Base-by-base conservation (phyloP, 92 coral and sea anemone genomes). In the Palythoa grandiflora region DNA sequence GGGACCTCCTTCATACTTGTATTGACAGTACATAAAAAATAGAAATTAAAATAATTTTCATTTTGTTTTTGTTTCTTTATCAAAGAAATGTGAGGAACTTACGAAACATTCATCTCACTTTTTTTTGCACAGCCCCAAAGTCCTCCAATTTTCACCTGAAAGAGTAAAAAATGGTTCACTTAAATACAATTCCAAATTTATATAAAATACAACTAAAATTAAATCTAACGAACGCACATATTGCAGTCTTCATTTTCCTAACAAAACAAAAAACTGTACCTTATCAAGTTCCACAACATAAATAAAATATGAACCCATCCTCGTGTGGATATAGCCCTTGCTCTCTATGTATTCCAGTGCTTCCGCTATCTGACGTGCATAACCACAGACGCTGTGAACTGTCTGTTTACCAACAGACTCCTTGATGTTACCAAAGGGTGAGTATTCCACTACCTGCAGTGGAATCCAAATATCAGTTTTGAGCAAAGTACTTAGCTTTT, bases 261-360 rank as follows among this genome's bases (percentile, higher is more conserved):
- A 28, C 28, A 28, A 28, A 28, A 28, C 28, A 28, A 28, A 20
- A 28, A 28, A 28, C 28, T 16, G 11, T 44, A 93, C 95, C 91
- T 92, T 93, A 36, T 91, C 92, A n/a, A 74, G 85, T 13, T 77
- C 89, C 36, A 78, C 77, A 78, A 83, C 60, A 88, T 87, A 93
- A 36, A 93, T 19, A 36, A 91, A 77, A 12, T 75, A 17, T 60
- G 73, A 52, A 54, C 6, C 2, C 5, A 93, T 28, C 28, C 83
- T 73, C 3, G 86, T 50, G 78, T 93, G 95, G 20, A 90, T 48
- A 10, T 90, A 52, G 6, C 73, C 68, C 65, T 87, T 90, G 59
- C 85, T 90, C 7, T 87, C 87, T 5, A 93, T 77, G 53, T 71
- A 90, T 71, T 85, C 89, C 84, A 93, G 20, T 66, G 83, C 95